These are phyloP conservation scores for Dysidea cf. avara DNA, from an alignment of 37 sponge, comb jelly and placozoan genomes.

Conservation along the genomic window DNA sequence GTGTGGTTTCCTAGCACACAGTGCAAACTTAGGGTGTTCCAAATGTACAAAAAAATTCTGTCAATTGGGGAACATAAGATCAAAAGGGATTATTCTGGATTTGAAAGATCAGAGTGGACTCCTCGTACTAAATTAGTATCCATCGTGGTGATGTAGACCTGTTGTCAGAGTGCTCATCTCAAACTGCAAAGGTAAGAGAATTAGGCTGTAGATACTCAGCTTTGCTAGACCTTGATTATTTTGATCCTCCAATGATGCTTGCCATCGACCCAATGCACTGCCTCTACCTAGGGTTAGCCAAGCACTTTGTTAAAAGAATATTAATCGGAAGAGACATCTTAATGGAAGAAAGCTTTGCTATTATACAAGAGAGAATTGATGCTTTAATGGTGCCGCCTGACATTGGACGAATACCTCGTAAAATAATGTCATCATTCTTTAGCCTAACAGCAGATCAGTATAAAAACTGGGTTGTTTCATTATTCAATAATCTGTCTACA, in stretches of 20 bases:
- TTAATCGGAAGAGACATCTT: background rate
- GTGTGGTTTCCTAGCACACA: conserved; percentile 40
- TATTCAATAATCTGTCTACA: no score
- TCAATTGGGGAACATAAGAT: background rate
- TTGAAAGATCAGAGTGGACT: conserved; percentile 37
- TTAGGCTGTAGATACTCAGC: conserved; percentile 18
- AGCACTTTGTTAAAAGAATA: conserved; percentile 1
- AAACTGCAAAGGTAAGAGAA: background rate
- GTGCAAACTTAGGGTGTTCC: conserved; percentile 21
- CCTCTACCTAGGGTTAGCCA: conserved; percentile 24
- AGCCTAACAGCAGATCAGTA: no score
- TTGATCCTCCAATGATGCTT: conserved; percentile 8
- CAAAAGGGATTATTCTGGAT: conserved; percentile 19
- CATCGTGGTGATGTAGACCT: background rate
- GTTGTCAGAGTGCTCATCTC: background rate
- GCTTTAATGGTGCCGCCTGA: conserved; percentile 15
- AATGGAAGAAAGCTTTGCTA: background rate
- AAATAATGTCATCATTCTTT: no score
- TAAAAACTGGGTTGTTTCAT: no score
- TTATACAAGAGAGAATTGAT: conserved; percentile 10
- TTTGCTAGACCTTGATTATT: conserved; percentile 28
- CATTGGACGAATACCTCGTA: conserved; percentile 25
- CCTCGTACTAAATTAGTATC: background rate
- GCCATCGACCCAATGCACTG: conserved; percentile 48
- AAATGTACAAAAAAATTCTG: conserved; percentile 16